Evolutionary conservation across 2,797 vertebrate genomes (phyloP), one percentile per base, ranked within the genome.

Genomic region (Gymnoscopelus braueri): DNA sequence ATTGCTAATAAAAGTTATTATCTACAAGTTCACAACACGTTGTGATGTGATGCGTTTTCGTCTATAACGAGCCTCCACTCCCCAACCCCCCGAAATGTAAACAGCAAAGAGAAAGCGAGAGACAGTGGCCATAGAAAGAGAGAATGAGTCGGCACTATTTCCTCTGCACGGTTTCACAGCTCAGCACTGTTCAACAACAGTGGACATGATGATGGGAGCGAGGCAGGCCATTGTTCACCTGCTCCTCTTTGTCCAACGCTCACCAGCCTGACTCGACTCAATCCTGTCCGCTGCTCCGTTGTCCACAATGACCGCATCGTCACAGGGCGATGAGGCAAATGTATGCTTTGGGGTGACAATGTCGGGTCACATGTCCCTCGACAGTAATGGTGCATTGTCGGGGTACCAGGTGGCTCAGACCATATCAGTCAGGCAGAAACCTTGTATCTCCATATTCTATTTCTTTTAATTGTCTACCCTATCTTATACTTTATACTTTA

Each of bases 141-240:
- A 63, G 53, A 67, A 77, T 74, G 72, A 83, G 62, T 69, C 11
- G 32, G 63, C 77, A 73, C 75, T 78, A 77, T 84, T 75, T 74
- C 50, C 69, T 14, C 35, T 6, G 35, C 35, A 50, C 54, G 32
- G 62, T 55, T 60, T 74, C 72, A 69, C 68, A 78, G 52, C 69
- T 78, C 70, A 72, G 72, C 75, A 75, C 71, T 23, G 61, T 75
- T 85, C 73, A 8, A 72, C 63, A 69, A 57, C 60, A 62, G 63
- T 0, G 10, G 61, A 56, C 63, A 60, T 10, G 2, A 44, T 44
- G 39, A 44, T 6, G 39, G 6, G 52, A 67, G 49, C 7, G 3
- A 32, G 9, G 13, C 68, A 39, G 51, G 57, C 74, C 70, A 74
- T 71, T 73, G 65, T 80, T 67, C 19, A 62, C 39, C 12, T 3